These are phyloP conservation scores for Eclectus roratus DNA, from an alignment of 2,113 vertebrate species.

Conservation along the genomic window DNA sequence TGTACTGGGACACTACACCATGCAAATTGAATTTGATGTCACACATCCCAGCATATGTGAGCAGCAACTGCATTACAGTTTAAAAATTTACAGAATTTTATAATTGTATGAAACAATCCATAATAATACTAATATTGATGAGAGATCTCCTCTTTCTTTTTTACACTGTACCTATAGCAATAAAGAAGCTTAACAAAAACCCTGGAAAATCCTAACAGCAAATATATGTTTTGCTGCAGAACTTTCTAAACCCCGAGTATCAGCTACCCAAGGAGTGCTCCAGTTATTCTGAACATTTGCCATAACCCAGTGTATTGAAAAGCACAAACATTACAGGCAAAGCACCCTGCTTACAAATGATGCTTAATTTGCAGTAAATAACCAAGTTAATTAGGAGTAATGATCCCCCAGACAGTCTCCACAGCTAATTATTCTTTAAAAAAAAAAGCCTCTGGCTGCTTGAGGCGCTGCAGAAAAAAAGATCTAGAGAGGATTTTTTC, in stretches of 20 bases:
- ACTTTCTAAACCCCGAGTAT: background rate
- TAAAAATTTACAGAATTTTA: background rate
- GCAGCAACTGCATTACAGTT: background rate
- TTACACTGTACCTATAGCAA: background rate
- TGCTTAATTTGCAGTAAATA: slow-evolving; percentile 88
- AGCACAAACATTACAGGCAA: slow-evolving; percentile 55
- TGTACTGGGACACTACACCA: background rate
- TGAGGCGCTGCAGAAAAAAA: slow-evolving; percentile 72
- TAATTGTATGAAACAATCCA: background rate
- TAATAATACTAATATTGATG: background rate
- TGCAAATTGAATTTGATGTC: fast-evolving
- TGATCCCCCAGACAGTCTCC: slow-evolving; percentile 84
- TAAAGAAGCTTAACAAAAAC: background rate
- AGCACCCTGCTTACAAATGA: slow-evolving; percentile 76
- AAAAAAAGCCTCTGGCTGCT: slow-evolving; percentile 67
- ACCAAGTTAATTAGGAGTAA: slow-evolving; percentile 94
- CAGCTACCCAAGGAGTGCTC: background rate
- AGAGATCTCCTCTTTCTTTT: background rate
- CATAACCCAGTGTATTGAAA: slow-evolving; percentile 25
- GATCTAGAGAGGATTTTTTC: slow-evolving; percentile 76
- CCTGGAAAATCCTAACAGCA: background rate
- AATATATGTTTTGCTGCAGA: background rate
- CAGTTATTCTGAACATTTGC: slow-evolving; percentile 14
- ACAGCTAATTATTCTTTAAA: slow-evolving; percentile 83
- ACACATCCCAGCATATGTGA: background rate